Evolutionary conservation across 1,140 invertebrate genomes (phyloP).

Genomic region (Calosoma granatense): DNA sequence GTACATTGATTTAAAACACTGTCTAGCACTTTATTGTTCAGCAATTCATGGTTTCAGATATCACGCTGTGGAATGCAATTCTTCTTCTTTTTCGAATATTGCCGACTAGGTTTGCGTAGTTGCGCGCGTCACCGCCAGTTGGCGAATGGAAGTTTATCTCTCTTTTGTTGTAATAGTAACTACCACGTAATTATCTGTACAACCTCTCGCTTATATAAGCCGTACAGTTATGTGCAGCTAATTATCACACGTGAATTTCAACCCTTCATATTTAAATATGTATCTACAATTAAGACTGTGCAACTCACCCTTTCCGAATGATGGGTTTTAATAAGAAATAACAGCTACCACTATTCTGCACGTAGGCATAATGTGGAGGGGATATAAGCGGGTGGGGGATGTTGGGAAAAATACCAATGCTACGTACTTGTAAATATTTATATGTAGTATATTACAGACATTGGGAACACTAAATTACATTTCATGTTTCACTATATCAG

Average conservation of each 20-base stretch:
- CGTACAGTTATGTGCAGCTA: too few relatives aligned
- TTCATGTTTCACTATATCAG: background rate
- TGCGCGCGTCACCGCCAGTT: background rate
- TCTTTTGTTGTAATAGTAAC: too few relatives aligned
- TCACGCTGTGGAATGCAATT: conserved; percentile 5
- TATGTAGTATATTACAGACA: background rate
- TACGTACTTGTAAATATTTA: background rate
- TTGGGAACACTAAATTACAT: background rate
- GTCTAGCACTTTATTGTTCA: background rate
- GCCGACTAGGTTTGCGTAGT: conserved; percentile 4
- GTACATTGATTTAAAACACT: background rate
- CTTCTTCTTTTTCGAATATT: conserved; percentile 5
- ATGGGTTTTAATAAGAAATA: too few relatives aligned
- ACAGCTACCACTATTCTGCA: too few relatives aligned
- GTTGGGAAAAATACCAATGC: background rate
- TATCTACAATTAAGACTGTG: too few relatives aligned
- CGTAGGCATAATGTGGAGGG: too few relatives aligned
- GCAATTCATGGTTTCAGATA: conserved; percentile 7
- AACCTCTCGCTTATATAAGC: too few relatives aligned
- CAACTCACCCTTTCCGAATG: too few relatives aligned
- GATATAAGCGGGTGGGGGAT: too few relatives aligned
- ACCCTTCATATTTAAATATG: too few relatives aligned
- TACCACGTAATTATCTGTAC: too few relatives aligned
- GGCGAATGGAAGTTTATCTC: background rate
- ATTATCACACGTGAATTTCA: too few relatives aligned